Evolutionary conservation across 2,888 invertebrate species (phyloP).

Genomic region (Sphinx pinastri): DNA sequence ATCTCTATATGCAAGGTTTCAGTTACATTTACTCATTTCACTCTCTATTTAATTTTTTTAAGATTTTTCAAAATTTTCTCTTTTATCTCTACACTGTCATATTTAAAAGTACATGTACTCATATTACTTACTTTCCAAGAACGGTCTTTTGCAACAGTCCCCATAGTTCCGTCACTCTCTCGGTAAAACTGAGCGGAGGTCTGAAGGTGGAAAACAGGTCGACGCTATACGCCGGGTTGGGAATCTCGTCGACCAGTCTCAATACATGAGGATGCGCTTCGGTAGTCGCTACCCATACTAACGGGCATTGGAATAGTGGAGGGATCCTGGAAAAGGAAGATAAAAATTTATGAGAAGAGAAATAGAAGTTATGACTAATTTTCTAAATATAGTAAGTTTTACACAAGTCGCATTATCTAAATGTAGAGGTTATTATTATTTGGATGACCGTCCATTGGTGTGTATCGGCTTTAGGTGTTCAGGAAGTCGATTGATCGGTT

Average conservation of each 20-base stretch:
- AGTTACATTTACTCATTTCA: no score
- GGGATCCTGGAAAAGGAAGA: conserved; percentile 53
- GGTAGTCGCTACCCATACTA: conserved; percentile 63
- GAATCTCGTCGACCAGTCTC: conserved; percentile 57
- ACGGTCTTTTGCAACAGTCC: conserved; percentile 46
- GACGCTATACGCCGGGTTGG: conserved; percentile 62
- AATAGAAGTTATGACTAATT: no score
- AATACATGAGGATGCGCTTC: conserved; percentile 63
- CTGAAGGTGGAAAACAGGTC: conserved; percentile 53
- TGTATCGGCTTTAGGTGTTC: no score
- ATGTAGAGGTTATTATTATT: no score
- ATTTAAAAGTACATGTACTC: no score
- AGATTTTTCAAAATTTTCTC: no score
- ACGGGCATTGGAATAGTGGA: conserved; percentile 58
- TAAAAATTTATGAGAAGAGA: not conserved
- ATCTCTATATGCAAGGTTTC: no score
- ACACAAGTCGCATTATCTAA: no score
- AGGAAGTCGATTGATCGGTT: not conserved
- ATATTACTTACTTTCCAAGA: conserved; percentile 48
- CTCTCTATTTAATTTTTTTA: no score
- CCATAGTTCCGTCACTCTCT: conserved; percentile 52
- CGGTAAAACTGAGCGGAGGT: conserved; percentile 55
- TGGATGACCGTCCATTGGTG: no score
- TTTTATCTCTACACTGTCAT: no score
- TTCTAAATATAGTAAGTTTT: no score